Conservation (phyloP, 2,888 invertebrate species). For the Cotesia congregata region DNA sequence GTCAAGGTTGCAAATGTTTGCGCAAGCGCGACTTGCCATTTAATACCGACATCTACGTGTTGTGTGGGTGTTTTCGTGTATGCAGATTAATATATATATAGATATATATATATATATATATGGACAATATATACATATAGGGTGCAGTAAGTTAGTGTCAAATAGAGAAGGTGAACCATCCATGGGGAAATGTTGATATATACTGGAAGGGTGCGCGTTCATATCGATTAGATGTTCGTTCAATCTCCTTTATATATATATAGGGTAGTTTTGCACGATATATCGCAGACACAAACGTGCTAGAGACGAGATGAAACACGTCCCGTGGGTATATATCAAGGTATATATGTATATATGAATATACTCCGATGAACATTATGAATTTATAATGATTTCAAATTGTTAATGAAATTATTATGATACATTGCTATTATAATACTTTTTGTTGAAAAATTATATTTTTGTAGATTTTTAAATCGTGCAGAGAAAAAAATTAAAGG, state of each 20-base stretch:
- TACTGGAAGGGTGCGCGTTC: conserved; percentile 20
- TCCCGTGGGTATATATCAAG: conserved; percentile 4
- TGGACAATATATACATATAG: background rate
- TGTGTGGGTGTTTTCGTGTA: background rate
- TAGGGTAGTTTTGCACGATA: conserved; percentile 7
- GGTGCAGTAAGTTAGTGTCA: conserved; percentile 14
- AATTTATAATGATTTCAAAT: background rate
- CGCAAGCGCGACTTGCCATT: conserved; percentile 54
- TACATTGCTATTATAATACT: background rate
- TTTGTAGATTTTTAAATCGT: too few relatives aligned
- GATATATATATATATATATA: background rate
- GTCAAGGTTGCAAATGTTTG: conserved; percentile 59
- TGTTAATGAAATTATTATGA: background rate
- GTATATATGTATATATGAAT: background rate
- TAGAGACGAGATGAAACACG: conserved; percentile 20
- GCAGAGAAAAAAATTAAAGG: too few relatives aligned
- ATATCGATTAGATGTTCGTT: conserved; percentile 38
- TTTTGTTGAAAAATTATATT: background rate
- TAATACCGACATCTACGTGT: background rate
- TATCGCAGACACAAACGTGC: conserved; percentile 19
- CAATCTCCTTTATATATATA: conserved; percentile 18
- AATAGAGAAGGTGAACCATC: conserved; percentile 30
- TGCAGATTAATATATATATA: background rate
- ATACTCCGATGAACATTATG: background rate
- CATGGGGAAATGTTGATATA: conserved; percentile 36